Conservation (phyloP, 2,888 invertebrate species). For the Sympetrum striolatum region DNA sequence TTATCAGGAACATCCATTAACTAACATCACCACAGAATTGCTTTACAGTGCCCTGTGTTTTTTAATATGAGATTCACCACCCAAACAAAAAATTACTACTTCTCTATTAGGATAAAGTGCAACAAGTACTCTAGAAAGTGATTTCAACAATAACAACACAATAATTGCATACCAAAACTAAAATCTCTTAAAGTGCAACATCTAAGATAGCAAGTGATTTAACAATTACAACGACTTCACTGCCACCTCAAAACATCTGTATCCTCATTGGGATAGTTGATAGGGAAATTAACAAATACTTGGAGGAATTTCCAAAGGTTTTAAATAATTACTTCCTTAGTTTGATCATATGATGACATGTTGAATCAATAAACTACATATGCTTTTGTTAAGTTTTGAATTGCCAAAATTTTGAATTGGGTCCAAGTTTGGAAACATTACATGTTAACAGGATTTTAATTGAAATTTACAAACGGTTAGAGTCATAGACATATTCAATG, state of each 20-base stretch:
- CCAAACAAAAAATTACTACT: neutral
- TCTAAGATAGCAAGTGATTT: slow-evolving; percentile 25
- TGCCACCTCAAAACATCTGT: neutral
- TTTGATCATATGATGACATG: no score
- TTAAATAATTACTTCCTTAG: no score
- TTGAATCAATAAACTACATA: no score
- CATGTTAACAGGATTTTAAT: no score
- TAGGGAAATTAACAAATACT: no score
- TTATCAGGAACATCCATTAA: neutral
- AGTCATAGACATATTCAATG: no score
- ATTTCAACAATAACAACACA: slow-evolving; percentile 34
- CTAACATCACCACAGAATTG: neutral
- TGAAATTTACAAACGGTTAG: no score
- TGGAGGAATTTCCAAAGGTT: no score
- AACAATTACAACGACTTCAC: slow-evolving; percentile 4
- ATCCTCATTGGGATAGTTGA: no score
- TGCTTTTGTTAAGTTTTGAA: no score
- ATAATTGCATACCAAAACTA: neutral
- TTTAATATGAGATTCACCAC: neutral
- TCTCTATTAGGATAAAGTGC: neutral
- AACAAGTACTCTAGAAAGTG: slow-evolving; percentile 11
- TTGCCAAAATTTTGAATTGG: no score
- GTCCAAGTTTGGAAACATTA: no score
- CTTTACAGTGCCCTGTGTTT: neutral
- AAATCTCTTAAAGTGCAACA: slow-evolving; percentile 22